A percentile compares a stretch with the other conserved stretches of the same genome.
These are phyloP conservation scores for Chrysopa pallens DNA, from an alignment of 1,140 invertebrate species.

Conservation along the genomic window DNA sequence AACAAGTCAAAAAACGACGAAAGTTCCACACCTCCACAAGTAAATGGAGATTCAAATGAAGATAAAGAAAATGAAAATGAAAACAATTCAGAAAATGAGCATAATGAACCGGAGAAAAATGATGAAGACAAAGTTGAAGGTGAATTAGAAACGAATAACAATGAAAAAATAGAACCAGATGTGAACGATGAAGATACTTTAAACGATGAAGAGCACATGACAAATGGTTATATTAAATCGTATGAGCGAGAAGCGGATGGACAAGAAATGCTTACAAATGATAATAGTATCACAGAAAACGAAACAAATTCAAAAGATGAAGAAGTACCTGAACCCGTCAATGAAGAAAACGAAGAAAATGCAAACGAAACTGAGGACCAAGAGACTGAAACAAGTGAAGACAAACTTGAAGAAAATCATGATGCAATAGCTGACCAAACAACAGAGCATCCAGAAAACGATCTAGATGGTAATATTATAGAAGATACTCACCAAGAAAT, in stretches of 20 bases:
- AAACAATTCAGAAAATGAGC: constrained; percentile 3
- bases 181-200: constrained; percentile 8
- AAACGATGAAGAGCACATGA: too few species aligned
- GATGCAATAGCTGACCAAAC: too few species aligned
- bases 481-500: too few species aligned
- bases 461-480: not conserved
- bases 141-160: constrained; percentile 1
- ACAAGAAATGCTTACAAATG: too few species aligned
- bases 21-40: constrained; percentile 5
- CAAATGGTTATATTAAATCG: too few species aligned
- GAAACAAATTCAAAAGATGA: constrained; percentile 3
- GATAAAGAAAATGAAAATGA: constrained; percentile 4
- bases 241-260: too few species aligned
- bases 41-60: constrained; percentile 8
- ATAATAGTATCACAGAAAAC: too few species aligned
- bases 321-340: constrained; percentile 19
- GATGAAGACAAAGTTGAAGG: not conserved
- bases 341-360: constrained; percentile 23
- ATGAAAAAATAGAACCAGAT: constrained; percentile 6
- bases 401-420: too few species aligned
- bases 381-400: too few species aligned
- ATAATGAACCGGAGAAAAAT: constrained; percentile 1
- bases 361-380: not conserved
- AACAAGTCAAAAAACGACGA: constrained; percentile 3
- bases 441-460: not conserved